Evolutionary conservation across 2,113 vertebrate genomes (phyloP), one percentile per base, ranked within the genome.

Genomic region (Onychostruthus taczanowskii): DNA sequence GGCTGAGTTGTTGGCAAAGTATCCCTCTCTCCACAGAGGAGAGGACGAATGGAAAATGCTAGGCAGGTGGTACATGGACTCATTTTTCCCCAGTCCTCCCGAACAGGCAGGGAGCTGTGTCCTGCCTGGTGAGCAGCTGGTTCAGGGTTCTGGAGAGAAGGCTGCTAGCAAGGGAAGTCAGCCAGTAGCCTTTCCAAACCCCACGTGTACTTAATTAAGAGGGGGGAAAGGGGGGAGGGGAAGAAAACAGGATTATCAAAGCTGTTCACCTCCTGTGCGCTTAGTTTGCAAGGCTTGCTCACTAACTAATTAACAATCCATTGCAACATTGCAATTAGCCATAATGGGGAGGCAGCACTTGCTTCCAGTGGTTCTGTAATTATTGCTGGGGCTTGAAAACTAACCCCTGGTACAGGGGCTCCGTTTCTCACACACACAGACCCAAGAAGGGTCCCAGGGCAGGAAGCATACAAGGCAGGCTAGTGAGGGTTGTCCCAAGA

Each of bases 351-450:
- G 58, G 59, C 37, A 95, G 66, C 41, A n/a, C 27, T 95, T 72
- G 53, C 62, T 92, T 91, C 56, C 84, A 84, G 56, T 50, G 22
- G 37, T 70, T 91, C 69, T n/a, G 16, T 31, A 74, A 58, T 53
- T 93, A 70, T 55, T 87, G 50, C 56, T 55, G 23, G 69, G 61
- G 35, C 28, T 82, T 84, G 78, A 84, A 89, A 84, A 74, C 58
- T 7, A 78, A 53, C 0, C 33, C 31, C 20, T 0, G 0, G 10
- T 53, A 44, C 6, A 63, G 4, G 6, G 22, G 39, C 19, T 56
- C 41, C 0, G 0, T 53, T 67, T 9, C 12, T 49, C 69, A 63
- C 44, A 78, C 0, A 46, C 8, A 43, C 0, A 81, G 21, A 59
- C 22, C n/a, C 1, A 2, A 0, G 0, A 89, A 14, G n/a, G 31